These are phyloP conservation scores for Poecilobothrus nobilitatus DNA, from an alignment of 2,888 invertebrate genomes.

Conservation along the genomic window DNA sequence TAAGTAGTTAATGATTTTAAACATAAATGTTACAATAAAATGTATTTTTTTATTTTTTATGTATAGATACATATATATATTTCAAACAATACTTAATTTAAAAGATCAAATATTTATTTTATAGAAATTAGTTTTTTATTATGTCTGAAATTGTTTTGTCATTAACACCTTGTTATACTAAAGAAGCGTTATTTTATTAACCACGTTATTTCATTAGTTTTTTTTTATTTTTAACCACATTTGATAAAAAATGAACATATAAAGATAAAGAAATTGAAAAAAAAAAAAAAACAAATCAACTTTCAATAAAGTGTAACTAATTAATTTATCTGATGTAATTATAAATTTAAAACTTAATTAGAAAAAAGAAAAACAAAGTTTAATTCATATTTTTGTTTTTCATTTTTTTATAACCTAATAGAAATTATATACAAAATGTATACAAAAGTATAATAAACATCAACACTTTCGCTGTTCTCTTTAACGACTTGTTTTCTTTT, in stretches of 20 bases:
- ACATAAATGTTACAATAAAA: too few relatives aligned
- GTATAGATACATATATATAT: too few relatives aligned
- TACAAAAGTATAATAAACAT: not conserved
- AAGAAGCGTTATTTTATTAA: too few relatives aligned
- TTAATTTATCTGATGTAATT: slow-evolving; percentile 2
- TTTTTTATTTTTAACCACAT: not conserved
- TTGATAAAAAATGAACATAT: not conserved
- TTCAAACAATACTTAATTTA: too few relatives aligned
- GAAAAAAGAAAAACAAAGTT: not conserved
- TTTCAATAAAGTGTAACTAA: slow-evolving; percentile 3
- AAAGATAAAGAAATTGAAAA: too few relatives aligned
- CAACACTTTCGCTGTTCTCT: slow-evolving; percentile 4
- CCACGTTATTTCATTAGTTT: too few relatives aligned
- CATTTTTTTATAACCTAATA: not conserved
- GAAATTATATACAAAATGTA: not conserved
- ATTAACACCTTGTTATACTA: too few relatives aligned
- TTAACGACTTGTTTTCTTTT: not conserved
- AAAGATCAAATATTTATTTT: too few relatives aligned
- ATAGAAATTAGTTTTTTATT: too few relatives aligned
- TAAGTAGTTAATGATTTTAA: too few relatives aligned
- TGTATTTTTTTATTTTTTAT: too few relatives aligned
- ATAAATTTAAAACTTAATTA: not conserved
- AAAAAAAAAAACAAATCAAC: not conserved
- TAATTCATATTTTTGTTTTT: not conserved
- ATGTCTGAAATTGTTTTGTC: too few relatives aligned